Conservation (phyloP, 2,797 vertebrate species). For the Orestias chungarensis region DNA sequence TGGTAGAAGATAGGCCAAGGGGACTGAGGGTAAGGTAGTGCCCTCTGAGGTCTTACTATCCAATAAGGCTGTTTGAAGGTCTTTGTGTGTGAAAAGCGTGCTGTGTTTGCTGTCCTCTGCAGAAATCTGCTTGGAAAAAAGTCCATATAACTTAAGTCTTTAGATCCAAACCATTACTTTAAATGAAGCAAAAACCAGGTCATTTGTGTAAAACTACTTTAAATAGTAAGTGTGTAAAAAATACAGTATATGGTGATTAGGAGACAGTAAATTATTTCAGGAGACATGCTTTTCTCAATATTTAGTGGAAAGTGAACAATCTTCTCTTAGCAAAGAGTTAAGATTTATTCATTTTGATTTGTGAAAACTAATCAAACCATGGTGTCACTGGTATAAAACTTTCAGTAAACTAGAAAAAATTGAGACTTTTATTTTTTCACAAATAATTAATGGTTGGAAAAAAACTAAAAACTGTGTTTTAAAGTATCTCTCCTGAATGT, state of each 20-base stretch:
- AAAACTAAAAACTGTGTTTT: background rate
- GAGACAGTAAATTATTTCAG: background rate
- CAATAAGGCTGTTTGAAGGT: slow-evolving; percentile 52
- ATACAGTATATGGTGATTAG: background rate
- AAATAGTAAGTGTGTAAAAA: background rate
- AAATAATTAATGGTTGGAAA: background rate
- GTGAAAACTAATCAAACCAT: background rate
- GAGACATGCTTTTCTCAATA: background rate
- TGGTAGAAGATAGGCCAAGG: slow-evolving; percentile 55
- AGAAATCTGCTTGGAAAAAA: slow-evolving; percentile 21
- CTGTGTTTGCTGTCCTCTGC: slow-evolving; percentile 47
- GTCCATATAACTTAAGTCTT: slow-evolving; percentile 53
- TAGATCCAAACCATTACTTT: slow-evolving; percentile 31
- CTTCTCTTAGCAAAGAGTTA: no score
- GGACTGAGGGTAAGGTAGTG: slow-evolving; percentile 52
- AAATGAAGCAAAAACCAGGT: slow-evolving; percentile 20
- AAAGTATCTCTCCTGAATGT: background rate
- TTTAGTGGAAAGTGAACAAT: background rate
- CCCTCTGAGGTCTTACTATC: slow-evolving; percentile 58
- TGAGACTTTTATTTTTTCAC: background rate
- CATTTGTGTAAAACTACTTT: slow-evolving; percentile 3
- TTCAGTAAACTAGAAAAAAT: background rate
- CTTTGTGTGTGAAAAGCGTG: slow-evolving; percentile 31
- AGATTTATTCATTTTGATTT: no score
- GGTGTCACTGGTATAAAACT: background rate